Evolutionary conservation across 2,888 invertebrate genomes (phyloP).

Genomic region (Strigamia transsilvanica): DNA sequence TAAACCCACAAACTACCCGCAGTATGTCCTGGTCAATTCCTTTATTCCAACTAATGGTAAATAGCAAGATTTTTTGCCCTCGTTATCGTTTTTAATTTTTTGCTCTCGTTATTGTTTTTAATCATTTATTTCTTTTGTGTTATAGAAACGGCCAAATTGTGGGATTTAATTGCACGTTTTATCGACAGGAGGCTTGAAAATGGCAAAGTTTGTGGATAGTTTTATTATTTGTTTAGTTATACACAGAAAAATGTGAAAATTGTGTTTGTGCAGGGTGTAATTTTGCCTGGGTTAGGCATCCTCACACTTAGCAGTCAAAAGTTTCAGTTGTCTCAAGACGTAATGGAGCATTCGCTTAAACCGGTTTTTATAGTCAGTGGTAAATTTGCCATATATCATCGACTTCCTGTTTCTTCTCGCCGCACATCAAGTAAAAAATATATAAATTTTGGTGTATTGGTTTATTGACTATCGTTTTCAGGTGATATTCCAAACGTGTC

Average conservation of each 20-base stretch:
- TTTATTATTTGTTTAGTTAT: too few relatives aligned
- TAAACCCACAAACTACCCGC: background rate
- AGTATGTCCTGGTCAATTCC: background rate
- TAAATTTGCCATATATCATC: constrained; percentile 22
- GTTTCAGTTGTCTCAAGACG: background rate
- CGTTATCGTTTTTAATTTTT: too few relatives aligned
- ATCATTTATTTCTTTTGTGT: background rate
- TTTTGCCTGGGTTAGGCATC: constrained; percentile 33
- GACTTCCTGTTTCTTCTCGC: background rate
- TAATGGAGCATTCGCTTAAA: background rate
- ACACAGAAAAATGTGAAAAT: too few relatives aligned
- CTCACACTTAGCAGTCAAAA: background rate
- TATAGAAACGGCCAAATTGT: background rate
- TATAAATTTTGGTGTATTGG: background rate
- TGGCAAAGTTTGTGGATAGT: background rate
- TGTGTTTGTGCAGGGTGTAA: constrained; percentile 29
- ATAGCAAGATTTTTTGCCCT: background rate
- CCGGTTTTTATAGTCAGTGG: background rate
- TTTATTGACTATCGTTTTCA: constrained; percentile 2
- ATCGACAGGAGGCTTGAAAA: background rate
- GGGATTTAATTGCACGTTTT: constrained; percentile 11
- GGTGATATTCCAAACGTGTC: constrained; percentile 22
- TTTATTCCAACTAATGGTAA: background rate
- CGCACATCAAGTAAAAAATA: constrained; percentile 19
- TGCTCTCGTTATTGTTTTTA: background rate